A percentile compares a stretch with the other conserved stretches of the same genome.
Conservation (phyloP, 2,888 invertebrate species). For the Tinea semifulvella region DNA sequence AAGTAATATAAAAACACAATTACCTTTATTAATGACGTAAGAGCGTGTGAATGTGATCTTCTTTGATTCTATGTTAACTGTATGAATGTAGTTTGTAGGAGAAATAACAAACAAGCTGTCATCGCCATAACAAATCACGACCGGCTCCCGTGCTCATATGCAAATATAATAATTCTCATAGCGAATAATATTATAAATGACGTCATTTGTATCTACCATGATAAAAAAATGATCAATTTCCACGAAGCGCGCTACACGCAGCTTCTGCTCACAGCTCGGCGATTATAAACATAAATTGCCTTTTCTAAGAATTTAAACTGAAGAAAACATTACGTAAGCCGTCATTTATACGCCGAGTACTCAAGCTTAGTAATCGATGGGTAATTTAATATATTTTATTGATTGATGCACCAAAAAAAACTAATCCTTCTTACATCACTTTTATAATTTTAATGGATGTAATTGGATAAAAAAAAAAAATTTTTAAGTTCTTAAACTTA, state of each 20-base stretch:
- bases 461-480: too few species aligned
- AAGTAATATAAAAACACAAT: background rate
- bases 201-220: conserved; percentile 35
- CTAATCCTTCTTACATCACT: too few species aligned
- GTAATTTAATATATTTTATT: background rate
- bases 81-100: background rate
- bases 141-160: background rate
- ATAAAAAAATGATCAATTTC: conserved; percentile 42
- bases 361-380: background rate
- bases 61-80: background rate
- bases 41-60: background rate
- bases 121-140: conserved; percentile 3
- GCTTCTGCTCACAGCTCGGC: conserved; percentile 33
- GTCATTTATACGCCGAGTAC: conserved; percentile 17
- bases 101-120: conserved; percentile 10
- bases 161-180: conserved; percentile 1
- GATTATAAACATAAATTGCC: conserved; percentile 40
- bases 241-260: conserved; percentile 28
- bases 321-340: conserved; percentile 48
- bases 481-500: too few species aligned
- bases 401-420: background rate
- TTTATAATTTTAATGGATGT: too few species aligned
- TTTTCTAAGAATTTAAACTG: conserved; percentile 41
- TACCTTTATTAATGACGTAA: conserved; percentile 1
- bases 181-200: conserved; percentile 29